A percentile compares a stretch with the other conserved stretches of the same genome.
These are phyloP conservation scores for Stichopus horrens DNA, from an alignment of 53 echinoderm and acorn worm species.

Conservation along the genomic window DNA sequence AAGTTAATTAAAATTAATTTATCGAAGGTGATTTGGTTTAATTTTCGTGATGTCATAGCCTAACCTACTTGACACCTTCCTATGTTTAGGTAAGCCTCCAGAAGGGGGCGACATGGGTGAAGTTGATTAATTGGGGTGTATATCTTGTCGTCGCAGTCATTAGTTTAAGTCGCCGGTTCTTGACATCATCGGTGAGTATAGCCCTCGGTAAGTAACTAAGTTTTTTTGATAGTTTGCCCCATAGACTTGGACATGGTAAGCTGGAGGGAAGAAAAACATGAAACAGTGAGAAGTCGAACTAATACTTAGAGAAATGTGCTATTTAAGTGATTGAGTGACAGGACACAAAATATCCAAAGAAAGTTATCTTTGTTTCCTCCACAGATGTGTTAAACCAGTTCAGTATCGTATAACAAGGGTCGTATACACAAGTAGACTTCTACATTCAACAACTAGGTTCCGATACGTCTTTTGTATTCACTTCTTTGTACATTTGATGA, in stretches of 20 bases:
- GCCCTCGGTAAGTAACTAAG: constrained; percentile 1
- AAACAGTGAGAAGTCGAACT: not conserved
- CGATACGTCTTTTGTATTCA: too few species aligned
- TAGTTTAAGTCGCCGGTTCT: constrained; percentile 2
- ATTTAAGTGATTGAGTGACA: too few species aligned
- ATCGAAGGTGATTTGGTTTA: constrained; percentile 27
- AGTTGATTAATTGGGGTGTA: constrained; percentile 40
- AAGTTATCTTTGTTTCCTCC: too few species aligned
- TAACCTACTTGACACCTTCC: constrained; percentile 16
- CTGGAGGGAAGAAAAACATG: not conserved
- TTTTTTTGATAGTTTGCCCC: not conserved
- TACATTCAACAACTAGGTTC: too few species aligned
- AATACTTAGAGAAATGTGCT: too few species aligned
- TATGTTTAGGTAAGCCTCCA: constrained; percentile 17
- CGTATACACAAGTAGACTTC: too few species aligned
- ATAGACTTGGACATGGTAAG: not conserved
- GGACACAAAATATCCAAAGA: too few species aligned
- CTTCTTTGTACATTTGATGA: too few species aligned
- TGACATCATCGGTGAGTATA: not conserved
- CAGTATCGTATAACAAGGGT: too few species aligned
- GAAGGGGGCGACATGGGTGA: constrained; percentile 11
- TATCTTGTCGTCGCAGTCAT: constrained; percentile 12
- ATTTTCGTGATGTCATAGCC: constrained; percentile 21
- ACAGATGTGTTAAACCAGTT: too few species aligned
- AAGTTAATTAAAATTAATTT: constrained; percentile 34